Evolutionary conservation across 2,113 vertebrate genomes (phyloP).

Genomic region (Elanoides forficatus): DNA sequence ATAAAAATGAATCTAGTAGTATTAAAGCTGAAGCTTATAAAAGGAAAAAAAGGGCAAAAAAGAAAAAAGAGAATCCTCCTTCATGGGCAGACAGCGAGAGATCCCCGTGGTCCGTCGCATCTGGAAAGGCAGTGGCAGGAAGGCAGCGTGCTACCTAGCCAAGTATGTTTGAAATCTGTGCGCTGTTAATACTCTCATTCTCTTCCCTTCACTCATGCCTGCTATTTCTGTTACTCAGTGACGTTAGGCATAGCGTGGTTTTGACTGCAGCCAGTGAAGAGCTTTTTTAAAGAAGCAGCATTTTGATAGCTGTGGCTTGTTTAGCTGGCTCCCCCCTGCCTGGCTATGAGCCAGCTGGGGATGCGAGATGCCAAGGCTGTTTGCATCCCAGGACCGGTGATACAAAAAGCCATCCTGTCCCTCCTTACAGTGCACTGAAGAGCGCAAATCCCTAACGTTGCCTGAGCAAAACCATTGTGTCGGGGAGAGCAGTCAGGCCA

Average conservation of each 20-base stretch:
- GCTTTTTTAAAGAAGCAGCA: conserved; percentile 58
- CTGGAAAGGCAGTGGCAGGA: conserved; percentile 1
- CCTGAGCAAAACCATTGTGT: not conserved
- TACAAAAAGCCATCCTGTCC: not conserved
- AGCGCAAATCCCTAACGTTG: fast-evolving
- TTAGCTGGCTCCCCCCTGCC: not conserved
- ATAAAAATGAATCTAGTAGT: not conserved
- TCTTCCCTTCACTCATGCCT: conserved; percentile 59
- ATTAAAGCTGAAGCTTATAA: not conserved
- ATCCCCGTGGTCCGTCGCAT: not conserved
- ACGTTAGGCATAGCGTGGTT: conserved; percentile 50
- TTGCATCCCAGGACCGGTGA: fast-evolving
- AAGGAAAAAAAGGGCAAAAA: not conserved
- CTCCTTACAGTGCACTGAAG: fast-evolving
- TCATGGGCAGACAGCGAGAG: not conserved
- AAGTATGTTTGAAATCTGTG: conserved; percentile 67
- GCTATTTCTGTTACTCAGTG: conserved; percentile 64
- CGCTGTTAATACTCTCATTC: conserved; percentile 45
- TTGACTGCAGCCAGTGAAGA: conserved; percentile 25
- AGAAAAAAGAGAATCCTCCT: not conserved
- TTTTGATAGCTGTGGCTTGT: not conserved
- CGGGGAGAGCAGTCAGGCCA: not conserved
- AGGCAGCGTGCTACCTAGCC: not conserved
- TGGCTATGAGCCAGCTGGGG: not conserved
- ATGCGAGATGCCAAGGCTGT: not conserved